Conservation (phyloP, 1,140 invertebrate species). For the Aphaenogaster rudis region DNA sequence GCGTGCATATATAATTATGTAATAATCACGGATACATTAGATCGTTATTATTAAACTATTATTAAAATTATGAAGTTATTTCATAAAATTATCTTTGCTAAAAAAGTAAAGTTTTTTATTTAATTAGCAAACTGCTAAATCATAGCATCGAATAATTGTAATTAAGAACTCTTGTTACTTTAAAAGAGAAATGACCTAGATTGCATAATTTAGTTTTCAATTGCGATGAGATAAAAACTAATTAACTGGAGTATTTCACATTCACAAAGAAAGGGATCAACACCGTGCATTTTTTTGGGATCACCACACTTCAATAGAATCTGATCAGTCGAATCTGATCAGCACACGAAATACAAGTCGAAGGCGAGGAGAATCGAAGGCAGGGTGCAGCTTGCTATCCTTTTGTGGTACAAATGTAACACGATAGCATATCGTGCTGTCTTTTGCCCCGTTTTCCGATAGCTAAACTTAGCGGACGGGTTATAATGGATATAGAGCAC, state of each 20-base stretch:
- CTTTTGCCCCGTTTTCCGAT: conserved; percentile 20
- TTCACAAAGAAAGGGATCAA: conserved; percentile 2
- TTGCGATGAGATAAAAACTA: background rate
- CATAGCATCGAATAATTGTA: background rate
- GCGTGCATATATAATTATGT: conserved; percentile 7
- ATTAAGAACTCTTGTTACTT: background rate
- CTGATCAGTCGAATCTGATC: conserved; percentile 13
- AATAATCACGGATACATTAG: conserved; percentile 5
- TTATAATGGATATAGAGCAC: conserved; percentile 41
- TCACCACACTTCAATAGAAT: background rate
- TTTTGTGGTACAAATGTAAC: conserved; percentile 32
- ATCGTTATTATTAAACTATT: background rate
- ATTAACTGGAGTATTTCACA: background rate
- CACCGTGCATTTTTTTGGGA: background rate
- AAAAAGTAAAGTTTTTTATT: background rate
- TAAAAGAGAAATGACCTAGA: background rate
- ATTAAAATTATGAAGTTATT: background rate
- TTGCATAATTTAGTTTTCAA: background rate
- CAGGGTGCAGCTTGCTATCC: background rate
- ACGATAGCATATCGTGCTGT: conserved; percentile 15
- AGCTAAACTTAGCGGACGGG: conserved; percentile 41
- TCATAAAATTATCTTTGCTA: background rate
- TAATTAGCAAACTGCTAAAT: background rate
- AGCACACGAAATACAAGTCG: background rate
- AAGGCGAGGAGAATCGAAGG: background rate